A percentile compares a stretch with the other conserved stretches of the same genome.
Evolutionary conservation across 2,888 invertebrate species (phyloP).

Genomic region (Cryptophagus acutangulus): DNA sequence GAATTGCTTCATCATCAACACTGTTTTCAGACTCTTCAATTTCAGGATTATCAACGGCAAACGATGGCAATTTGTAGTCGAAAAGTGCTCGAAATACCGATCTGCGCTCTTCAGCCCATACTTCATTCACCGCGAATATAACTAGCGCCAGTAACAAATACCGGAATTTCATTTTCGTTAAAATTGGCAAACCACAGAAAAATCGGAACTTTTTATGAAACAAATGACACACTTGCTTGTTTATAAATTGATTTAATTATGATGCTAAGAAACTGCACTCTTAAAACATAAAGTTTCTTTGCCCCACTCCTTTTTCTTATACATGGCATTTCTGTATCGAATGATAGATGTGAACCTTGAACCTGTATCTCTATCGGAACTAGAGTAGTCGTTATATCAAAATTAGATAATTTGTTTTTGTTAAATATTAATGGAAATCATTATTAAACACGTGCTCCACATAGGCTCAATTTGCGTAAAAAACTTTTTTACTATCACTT

Average conservation of each 20-base stretch:
- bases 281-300: slow-evolving; percentile 44
- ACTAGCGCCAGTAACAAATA: slow-evolving; percentile 29
- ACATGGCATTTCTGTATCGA: slow-evolving; percentile 45
- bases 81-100: slow-evolving; percentile 36
- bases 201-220: slow-evolving; percentile 3
- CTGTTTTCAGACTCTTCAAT: slow-evolving; percentile 31
- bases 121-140: slow-evolving; percentile 14
- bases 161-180: slow-evolving; percentile 21
- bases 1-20: slow-evolving; percentile 26
- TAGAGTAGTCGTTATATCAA: slow-evolving; percentile 32
- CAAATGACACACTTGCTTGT: slow-evolving; percentile 32
- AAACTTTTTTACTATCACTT: no score
- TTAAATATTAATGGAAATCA: slow-evolving; percentile 2
- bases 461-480: no score
- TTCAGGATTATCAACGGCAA: slow-evolving; percentile 17
- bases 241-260: slow-evolving; percentile 38
- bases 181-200: neutral
- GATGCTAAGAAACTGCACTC: slow-evolving; percentile 41
- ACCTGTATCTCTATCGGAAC: slow-evolving; percentile 46
- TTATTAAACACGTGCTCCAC: slow-evolving; percentile 2
- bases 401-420: slow-evolving; percentile 22
- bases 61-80: slow-evolving; percentile 7
- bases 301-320: slow-evolving; percentile 42
- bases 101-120: slow-evolving; percentile 21
- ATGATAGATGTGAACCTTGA: slow-evolving; percentile 50